Percentiles rank a stretch among this genome's conserved stretches.
These are phyloP conservation scores for Pollimyrus isidori DNA, from an alignment of 2,113 vertebrate species.

Conservation along the genomic window DNA sequence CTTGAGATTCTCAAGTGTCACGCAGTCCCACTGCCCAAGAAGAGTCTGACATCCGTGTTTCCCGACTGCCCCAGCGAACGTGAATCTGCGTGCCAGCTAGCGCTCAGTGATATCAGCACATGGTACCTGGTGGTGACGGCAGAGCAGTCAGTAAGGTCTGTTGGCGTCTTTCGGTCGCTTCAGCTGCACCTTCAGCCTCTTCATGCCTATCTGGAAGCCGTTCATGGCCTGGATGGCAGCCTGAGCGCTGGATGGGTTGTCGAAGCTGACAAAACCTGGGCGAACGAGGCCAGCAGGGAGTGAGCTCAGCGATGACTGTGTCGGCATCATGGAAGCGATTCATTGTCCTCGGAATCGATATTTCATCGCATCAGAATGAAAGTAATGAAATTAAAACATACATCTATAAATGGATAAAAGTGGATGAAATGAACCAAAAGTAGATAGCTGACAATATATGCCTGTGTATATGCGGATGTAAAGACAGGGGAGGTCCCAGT, in stretches of 20 bases:
- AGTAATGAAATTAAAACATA: neutral
- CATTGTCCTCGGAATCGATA: neutral
- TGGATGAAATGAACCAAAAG: neutral
- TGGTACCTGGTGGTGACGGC: slow-evolving; percentile 67
- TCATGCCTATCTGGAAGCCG: slow-evolving; percentile 98
- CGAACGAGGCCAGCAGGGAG: neutral
- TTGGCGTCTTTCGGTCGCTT: slow-evolving; percentile 97
- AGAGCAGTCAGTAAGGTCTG: slow-evolving; percentile 87
- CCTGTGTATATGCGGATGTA: slow-evolving; percentile 1
- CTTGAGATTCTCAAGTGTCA: neutral
- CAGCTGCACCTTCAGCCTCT: slow-evolving; percentile 97
- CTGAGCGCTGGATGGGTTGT: slow-evolving; percentile 97
- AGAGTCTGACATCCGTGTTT: neutral
- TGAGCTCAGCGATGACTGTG: neutral
- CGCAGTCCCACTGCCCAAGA: neutral
- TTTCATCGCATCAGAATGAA: neutral
- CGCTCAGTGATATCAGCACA: neutral
- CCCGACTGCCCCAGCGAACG: neutral
- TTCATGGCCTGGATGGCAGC: slow-evolving; percentile 98
- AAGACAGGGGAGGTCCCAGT: slow-evolving; percentile 40
- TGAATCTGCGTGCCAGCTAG: neutral
- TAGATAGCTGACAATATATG: neutral
- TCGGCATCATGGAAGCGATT: neutral
- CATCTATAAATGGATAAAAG: slow-evolving; percentile 1
- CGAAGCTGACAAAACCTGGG: slow-evolving; percentile 95